Evolutionary conservation across 2,888 invertebrate species (phyloP), one percentile per base, ranked within the genome.

Genomic region (Notocelia uddmanniana): DNA sequence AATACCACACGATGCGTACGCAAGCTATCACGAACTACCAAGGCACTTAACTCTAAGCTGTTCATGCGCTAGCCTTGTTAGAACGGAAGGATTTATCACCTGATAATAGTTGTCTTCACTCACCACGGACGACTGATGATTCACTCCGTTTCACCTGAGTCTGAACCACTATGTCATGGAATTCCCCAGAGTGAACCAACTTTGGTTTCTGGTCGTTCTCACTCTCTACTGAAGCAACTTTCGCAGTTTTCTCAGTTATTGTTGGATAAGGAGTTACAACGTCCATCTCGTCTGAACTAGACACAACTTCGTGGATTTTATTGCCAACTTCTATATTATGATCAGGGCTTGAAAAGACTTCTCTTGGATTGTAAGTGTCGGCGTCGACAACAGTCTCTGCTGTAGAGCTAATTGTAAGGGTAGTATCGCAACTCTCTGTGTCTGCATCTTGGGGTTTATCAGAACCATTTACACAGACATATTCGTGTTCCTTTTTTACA

Each of bases 61-160:
- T 82, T 87, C 90, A 91, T 91, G 91, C 92, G 85, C 86, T 85
- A 87, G 85, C 88, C 89, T 88, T 87, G 88, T 87, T 86, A 92
- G 80, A 88, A 91, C 85, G 87, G 83, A 92, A 93, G 86, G 84
- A 82, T 86, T 89, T 90, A 89, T 93, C 93, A 93, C 93, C 93
- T 93, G 93, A 89, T 85, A 92, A 93, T 88, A 92, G 91, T 85
- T 92, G 93, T 92, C 93, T 90, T 93, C 93, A 93, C 93, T 93
- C 93, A 93, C 93, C 93, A 87, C 93, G 89, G 88, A 89, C 91
- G 91, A 92, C 89, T 77, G 93, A 81, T 74, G 91, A 86, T 79
- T 92, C 90, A 83, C 80, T 85, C 77, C 93, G 88, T 72, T 87
- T 85, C 81, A 93, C 89, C 81, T 88, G 88, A 34, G 93, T 93